These are phyloP conservation scores for Stylophora pistillata DNA, from an alignment of 64 coral and sea anemone genomes.

Conservation along the genomic window DNA sequence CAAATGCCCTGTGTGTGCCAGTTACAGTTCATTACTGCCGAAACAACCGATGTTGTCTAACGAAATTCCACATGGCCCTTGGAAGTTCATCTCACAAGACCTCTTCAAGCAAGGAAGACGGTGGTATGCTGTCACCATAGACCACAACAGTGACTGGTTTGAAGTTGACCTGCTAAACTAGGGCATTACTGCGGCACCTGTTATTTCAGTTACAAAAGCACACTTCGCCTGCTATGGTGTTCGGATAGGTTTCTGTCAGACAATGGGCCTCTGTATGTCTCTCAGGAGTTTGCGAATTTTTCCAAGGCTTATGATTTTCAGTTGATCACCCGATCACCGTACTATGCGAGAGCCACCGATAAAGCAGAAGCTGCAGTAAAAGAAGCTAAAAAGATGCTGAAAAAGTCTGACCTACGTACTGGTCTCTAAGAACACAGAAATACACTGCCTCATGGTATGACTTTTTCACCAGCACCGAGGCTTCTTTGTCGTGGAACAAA, in stretches of 20 bases:
- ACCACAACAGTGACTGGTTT: slow-evolving; percentile 22
- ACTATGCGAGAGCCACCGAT: slow-evolving; percentile 46
- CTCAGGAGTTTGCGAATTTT: slow-evolving; percentile 49
- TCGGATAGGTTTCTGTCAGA: slow-evolving; percentile 12
- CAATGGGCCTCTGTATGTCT: slow-evolving; percentile 14
- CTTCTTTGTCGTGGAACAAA: slow-evolving; percentile 45
- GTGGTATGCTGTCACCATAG: slow-evolving; percentile 3
- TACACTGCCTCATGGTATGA: slow-evolving; percentile 40
- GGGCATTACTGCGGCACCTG: slow-evolving; percentile 11
- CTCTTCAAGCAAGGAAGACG: slow-evolving; percentile 39
- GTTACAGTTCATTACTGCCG: slow-evolving; percentile 7
- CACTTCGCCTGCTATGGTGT: slow-evolving; percentile 29
- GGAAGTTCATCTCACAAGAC: slow-evolving; percentile 45
- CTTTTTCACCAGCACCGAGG: slow-evolving; percentile 35
- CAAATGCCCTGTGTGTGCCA: slow-evolving; percentile 44
- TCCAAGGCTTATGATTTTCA: slow-evolving; percentile 47
- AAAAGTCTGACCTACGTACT: slow-evolving; percentile 46
- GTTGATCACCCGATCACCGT: slow-evolving; percentile 39
- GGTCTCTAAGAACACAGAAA: slow-evolving; percentile 45
- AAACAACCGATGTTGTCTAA: slow-evolving; percentile 66
- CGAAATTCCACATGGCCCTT: too few relatives aligned
- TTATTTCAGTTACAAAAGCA: neutral
- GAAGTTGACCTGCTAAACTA: slow-evolving; percentile 19
- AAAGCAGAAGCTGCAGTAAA: slow-evolving; percentile 51
- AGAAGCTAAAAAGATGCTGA: slow-evolving; percentile 49